Conservation (phyloP, 1,140 invertebrate genomes). For the Neodiprion lecontei region DNA sequence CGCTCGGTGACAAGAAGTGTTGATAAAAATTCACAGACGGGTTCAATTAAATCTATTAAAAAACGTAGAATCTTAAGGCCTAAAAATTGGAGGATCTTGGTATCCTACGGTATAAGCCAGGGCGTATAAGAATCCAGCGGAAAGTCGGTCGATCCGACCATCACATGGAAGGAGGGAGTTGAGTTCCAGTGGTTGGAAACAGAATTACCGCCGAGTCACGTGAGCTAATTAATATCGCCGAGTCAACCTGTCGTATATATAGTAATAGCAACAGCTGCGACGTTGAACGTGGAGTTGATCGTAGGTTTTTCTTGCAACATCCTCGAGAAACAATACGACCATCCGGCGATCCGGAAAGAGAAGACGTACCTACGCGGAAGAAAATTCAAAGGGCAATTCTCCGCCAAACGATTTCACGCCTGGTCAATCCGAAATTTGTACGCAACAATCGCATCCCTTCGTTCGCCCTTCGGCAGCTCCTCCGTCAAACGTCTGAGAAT, state of each 20-base stretch:
- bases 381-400: neutral
- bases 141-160: too few relatives aligned
- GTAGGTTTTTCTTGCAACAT: neutral
- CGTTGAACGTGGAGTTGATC: too few relatives aligned
- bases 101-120: too few relatives aligned
- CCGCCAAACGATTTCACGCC: slow-evolving; percentile 6
- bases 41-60: too few relatives aligned
- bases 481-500: neutral
- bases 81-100: too few relatives aligned
- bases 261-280: neutral
- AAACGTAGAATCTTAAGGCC: too few relatives aligned
- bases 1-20: too few relatives aligned
- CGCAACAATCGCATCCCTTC: slow-evolving; percentile 1
- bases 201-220: neutral
- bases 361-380: neutral
- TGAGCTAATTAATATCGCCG: slow-evolving; percentile 1
- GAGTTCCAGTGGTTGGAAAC: too few relatives aligned
- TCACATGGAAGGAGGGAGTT: too few relatives aligned
- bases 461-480: neutral
- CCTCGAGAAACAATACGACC: neutral
- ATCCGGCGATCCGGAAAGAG: neutral
- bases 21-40: too few relatives aligned
- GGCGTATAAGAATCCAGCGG: too few relatives aligned
- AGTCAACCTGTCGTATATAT: neutral
- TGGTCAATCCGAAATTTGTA: slow-evolving; percentile 1